Percentiles rank a stretch among this genome's conserved stretches.
Evolutionary conservation across 2,888 invertebrate species (phyloP).

Genomic region (Thera britannica): DNA sequence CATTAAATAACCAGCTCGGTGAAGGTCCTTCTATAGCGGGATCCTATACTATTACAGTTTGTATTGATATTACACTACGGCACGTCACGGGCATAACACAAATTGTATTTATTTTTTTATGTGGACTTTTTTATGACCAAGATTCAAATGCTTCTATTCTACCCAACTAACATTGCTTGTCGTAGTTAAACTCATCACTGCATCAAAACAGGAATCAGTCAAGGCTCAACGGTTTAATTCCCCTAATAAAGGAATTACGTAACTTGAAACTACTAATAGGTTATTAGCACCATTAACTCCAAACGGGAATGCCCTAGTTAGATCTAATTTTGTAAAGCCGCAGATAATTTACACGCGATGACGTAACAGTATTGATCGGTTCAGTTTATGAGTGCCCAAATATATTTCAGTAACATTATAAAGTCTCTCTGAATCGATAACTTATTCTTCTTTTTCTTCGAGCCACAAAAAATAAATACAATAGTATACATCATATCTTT

Average conservation of each 20-base stretch:
- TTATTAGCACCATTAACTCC: constrained; percentile 17
- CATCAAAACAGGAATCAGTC: neutral
- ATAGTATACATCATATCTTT: too few species aligned
- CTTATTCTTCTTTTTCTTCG: too few species aligned
- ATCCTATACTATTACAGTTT: neutral
- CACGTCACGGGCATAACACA: too few species aligned
- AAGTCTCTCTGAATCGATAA: neutral
- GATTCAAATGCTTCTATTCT: too few species aligned
- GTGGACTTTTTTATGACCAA: too few species aligned
- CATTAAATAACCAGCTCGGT: too few species aligned
- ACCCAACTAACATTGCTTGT: too few species aligned
- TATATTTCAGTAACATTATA: neutral
- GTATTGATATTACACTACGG: too few species aligned
- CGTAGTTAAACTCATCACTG: neutral
- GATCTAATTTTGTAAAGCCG: constrained; percentile 42
- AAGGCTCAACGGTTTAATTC: neutral
- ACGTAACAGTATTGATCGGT: constrained; percentile 10
- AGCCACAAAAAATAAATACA: too few species aligned
- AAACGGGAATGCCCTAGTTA: constrained; percentile 38
- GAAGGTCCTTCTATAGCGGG: too few species aligned
- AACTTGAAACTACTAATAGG: constrained; percentile 10
- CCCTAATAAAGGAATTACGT: constrained; percentile 1
- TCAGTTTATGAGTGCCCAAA: neutral
- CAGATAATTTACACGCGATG: constrained; percentile 1
- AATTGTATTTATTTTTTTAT: too few species aligned